Base-by-base conservation (phyloP, 2,113 vertebrate genomes). In the Rhinichthys klamathensis region DNA sequence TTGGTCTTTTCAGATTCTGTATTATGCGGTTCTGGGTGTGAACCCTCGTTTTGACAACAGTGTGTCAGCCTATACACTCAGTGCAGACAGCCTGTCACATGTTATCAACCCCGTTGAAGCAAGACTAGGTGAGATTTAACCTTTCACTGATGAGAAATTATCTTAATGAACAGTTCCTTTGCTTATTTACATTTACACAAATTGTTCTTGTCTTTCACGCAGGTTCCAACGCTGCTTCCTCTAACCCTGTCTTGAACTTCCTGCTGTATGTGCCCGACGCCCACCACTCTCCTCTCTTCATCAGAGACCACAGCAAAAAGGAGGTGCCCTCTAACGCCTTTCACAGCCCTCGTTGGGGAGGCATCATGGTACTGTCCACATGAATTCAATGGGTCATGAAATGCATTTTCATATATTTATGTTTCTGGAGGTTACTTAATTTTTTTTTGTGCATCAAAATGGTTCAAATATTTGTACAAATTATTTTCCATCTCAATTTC, bases 81-180 rank as follows among this genome's bases (percentile, higher is more conserved):
- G 94, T 0, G 90, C 95, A 11, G 96, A 97, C 90, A 99, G 96
- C 89, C 96, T 99, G 1, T 96, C 98, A 0, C 98, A 99, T 0
- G 98, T 99, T 89, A 99, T 99, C 92, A 99, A 99, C 92, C 98
- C 98, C 0, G 97, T 99, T 90, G 98, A 99, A 90, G 97, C 98
- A 25, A 93, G 97, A 81, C 94, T 99, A 54, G 97, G 98, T 99
- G 92, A 95, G 65, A 46, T 15, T 46, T 60, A 49, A 54, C 6
- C 15, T 44, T 70, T 32, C 32, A 70, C 1, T 32, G 1, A 70
- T 8, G 4, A 56, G 69, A 58, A 27, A 23, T 72, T 2, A 3
- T 54, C 27, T 32, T 9, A 18, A 25, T 69, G 12, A 30, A 30
- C 1, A 0, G 13, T 54, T 27, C 30, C 3, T 54, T 6, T 76